Conservation (phyloP, 2,113 vertebrate genomes). For the Toxostoma redivivum region DNA sequence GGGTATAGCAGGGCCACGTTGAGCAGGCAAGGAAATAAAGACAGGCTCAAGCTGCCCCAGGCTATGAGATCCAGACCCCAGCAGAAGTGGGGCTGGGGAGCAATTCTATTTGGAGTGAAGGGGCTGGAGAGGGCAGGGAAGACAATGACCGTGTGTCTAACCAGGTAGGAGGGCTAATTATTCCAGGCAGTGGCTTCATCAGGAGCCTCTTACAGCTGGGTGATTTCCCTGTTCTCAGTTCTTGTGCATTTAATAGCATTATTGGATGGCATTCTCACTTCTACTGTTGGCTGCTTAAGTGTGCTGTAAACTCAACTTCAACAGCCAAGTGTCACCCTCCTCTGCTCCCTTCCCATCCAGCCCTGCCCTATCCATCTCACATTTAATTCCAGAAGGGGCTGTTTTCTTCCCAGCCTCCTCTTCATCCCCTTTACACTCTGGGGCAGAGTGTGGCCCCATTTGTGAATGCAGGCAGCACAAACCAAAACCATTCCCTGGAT, state of each 20-base stretch:
- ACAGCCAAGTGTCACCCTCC: background rate
- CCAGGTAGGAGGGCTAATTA: constrained; percentile 53
- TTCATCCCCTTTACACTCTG: background rate
- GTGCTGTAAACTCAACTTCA: constrained; percentile 9
- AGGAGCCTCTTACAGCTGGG: constrained; percentile 38
- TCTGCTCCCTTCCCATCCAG: background rate
- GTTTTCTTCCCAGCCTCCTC: background rate
- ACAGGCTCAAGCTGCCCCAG: constrained; percentile 6
- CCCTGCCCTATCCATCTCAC: background rate
- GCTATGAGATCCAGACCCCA: background rate
- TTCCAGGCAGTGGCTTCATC: constrained; percentile 26
- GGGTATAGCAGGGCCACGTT: background rate
- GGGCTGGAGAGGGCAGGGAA: constrained; percentile 25
- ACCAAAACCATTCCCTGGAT: background rate
- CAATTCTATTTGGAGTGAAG: constrained; percentile 17
- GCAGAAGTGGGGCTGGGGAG: constrained; percentile 20
- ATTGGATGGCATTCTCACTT: background rate
- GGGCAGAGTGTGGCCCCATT: background rate
- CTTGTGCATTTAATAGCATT: background rate
- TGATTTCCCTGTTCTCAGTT: constrained; percentile 12
- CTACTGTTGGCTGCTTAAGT: background rate
- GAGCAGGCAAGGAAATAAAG: constrained; percentile 18
- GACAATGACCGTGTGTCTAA: background rate
- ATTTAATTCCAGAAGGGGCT: background rate
- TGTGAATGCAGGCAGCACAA: background rate